Evolutionary conservation across 2,113 vertebrate species (phyloP), one percentile per base, ranked within the genome.

Genomic region (Ochotona princeps): DNA sequence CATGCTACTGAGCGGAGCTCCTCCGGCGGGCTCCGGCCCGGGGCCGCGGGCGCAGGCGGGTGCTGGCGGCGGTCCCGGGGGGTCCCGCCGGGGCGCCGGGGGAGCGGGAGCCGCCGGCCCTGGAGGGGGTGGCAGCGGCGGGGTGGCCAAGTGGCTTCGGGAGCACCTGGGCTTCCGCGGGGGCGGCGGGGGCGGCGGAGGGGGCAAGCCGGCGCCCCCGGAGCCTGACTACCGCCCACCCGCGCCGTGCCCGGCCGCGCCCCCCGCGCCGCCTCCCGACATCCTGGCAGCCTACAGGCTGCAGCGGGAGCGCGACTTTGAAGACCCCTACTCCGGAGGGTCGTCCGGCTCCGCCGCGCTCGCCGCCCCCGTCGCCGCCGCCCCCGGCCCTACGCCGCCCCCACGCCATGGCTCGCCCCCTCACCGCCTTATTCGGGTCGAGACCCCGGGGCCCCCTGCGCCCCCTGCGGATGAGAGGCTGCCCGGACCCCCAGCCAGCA

Each of bases 101-200:
- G 88, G 97, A 75, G 94, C 97, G 7, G 96, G 93, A 25, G 74
- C 96, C 21, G 74, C 96, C 21, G 82, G 93, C 54, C 90, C 96
- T 0, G 96, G 94, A 63, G 94, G 97, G 66, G 97, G 94, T n/a
- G 98, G 99, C 98, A 98, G 98, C 97, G 98, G 98, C 96, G 98
- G 98, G 96, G 99, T 99, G 98, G 99, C 99, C 98, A 99, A 98
- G 98, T 99, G 99, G 99, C 98, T 99, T 97, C 99, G 99, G 98
- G 99, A 99, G 97, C 99, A 99, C 97, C 98, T 99, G 86, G 99
- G 99, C 97, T 99, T 99, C 98, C 99, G 99, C 97, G 97, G 97
- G 7, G 95, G 93, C 2, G 30, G 93, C 69, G 74, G 96, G 7
- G 90, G 96, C 35, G 95, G 97, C 44, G 93, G 83, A 8, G 96